A percentile compares a stretch with the other conserved stretches of the same genome.
These are phyloP conservation scores for Zhengitettix transpicula DNA, from an alignment of 2,888 invertebrate genomes.

Conservation along the genomic window DNA sequence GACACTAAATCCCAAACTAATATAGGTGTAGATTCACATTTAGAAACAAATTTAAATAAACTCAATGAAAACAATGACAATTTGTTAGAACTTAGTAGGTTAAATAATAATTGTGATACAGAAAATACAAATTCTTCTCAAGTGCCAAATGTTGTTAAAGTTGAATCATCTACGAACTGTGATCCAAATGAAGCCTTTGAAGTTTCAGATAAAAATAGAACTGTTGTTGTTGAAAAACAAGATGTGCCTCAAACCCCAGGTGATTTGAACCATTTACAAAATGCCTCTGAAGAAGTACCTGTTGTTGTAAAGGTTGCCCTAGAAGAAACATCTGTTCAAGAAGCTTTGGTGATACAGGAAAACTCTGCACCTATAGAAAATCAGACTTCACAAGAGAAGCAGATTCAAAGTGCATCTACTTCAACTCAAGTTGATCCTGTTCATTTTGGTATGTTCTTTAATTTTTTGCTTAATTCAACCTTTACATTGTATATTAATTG, in stretches of 20 bases:
- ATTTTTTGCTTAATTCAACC: background rate
- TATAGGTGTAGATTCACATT: no score
- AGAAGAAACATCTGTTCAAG: slow-evolving; percentile 17
- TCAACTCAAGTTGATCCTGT: slow-evolving; percentile 72
- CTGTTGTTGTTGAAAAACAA: background rate
- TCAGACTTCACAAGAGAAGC: slow-evolving; percentile 40
- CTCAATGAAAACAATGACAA: no score
- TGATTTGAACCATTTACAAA: background rate
- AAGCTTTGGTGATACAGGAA: slow-evolving; percentile 16
- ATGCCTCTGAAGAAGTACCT: background rate
- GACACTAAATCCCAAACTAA: no score
- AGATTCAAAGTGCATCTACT: slow-evolving; percentile 63
- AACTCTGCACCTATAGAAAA: background rate
- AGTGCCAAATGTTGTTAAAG: slow-evolving; percentile 9
- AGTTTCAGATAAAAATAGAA: background rate
- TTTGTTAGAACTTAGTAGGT: background rate
- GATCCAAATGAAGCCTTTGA: slow-evolving; percentile 5
- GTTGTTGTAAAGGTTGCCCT: background rate
- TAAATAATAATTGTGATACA: background rate
- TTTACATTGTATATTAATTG: background rate
- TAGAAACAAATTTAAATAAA: no score
- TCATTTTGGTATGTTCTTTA: slow-evolving; percentile 52
- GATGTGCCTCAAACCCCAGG: background rate
- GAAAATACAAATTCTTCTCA: slow-evolving; percentile 5
- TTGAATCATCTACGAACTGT: slow-evolving; percentile 4